phyloP scores from a whole-genome alignment of 2,888 invertebrate species.

The Troides helena region DNA sequence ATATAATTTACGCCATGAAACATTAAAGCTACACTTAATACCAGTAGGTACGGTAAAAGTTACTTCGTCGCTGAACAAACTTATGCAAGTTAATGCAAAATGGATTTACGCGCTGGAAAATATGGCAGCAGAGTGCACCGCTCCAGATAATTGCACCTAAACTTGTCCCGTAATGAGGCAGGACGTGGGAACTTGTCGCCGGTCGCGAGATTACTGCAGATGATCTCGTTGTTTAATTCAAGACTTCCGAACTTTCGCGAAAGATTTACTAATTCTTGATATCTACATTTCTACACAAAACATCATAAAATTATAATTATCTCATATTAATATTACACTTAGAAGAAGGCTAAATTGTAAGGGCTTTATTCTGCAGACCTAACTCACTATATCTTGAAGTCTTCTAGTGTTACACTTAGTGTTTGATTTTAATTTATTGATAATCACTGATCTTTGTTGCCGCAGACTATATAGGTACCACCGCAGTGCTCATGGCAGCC shows the following conservation, averaged over 20 bases:
- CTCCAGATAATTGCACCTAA: conserved; percentile 71
- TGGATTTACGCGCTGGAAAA: conserved; percentile 64
- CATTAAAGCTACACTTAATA: conserved; percentile 51
- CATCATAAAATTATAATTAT: too few relatives aligned
- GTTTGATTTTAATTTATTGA: too few relatives aligned
- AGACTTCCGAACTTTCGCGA: not conserved
- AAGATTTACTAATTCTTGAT: too few relatives aligned
- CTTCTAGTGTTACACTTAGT: too few relatives aligned
- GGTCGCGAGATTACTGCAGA: not conserved
- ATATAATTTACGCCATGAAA: conserved; percentile 27
- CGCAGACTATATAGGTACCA: too few relatives aligned
- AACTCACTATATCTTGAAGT: too few relatives aligned
- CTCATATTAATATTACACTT: too few relatives aligned
- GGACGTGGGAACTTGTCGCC: conserved; percentile 38
- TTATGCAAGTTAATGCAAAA: conserved; percentile 65
- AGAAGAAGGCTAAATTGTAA: too few relatives aligned
- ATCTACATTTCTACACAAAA: too few relatives aligned
- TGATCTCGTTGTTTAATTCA: not conserved
- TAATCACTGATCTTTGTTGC: too few relatives aligned
- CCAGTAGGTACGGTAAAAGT: conserved; percentile 47
- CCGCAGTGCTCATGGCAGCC: too few relatives aligned
- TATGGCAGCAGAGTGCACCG: conserved; percentile 64
- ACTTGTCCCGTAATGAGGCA: conserved; percentile 64
- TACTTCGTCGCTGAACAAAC: conserved; percentile 45
- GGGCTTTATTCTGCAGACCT: too few relatives aligned